Percentiles rank a stretch among this genome's conserved stretches.
phyloP scores from a whole-genome alignment of 2,113 vertebrate genomes.

The Bubalus kerabau region DNA sequence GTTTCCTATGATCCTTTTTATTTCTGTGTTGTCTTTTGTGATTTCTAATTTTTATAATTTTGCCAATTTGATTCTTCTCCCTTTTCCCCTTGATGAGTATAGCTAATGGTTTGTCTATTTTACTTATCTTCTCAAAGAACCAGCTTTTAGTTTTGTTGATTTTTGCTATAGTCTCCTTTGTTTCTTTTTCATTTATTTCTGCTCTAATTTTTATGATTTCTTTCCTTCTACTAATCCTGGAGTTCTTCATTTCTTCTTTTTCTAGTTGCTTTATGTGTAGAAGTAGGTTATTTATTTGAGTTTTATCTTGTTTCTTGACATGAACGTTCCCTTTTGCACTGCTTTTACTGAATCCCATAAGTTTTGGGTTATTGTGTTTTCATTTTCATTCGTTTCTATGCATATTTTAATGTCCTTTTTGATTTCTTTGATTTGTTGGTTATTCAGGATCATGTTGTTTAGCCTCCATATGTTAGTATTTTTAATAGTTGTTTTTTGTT shows the following conservation, averaged over 20 bases:
- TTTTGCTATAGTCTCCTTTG: neutral
- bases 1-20: neutral
- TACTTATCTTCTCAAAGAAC: neutral
- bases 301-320: neutral
- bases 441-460: neutral
- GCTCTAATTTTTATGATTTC: neutral
- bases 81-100: neutral
- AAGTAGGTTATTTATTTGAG: neutral
- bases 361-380: neutral
- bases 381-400: neutral
- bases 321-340: neutral
- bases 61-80: neutral
- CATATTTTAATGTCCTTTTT: neutral
- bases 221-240: neutral
- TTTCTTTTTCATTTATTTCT: neutral
- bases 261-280: neutral
- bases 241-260: neutral
- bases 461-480: neutral
- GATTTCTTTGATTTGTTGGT: neutral
- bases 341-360: neutral
- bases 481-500: neutral
- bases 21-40: neutral
- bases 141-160: neutral
- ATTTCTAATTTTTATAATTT: neutral
- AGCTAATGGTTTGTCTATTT: neutral